Evolutionary conservation across 64 coral and sea anemone species (phyloP).

Genomic region (Montipora cactus): DNA sequence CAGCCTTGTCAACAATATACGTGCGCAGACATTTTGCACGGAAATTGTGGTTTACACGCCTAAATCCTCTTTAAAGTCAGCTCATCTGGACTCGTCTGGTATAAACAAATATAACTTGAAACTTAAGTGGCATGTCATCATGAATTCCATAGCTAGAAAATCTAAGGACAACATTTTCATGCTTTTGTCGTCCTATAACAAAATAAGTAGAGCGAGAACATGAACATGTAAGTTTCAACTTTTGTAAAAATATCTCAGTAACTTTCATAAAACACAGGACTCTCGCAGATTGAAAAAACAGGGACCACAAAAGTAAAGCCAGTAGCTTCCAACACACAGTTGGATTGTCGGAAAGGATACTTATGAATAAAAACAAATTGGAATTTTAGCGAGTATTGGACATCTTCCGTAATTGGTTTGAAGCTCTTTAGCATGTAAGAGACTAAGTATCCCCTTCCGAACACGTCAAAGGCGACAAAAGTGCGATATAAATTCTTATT

Average conservation of each 20-base stretch:
- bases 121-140: neutral
- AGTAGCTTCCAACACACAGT: neutral
- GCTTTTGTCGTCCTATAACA: neutral
- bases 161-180: neutral
- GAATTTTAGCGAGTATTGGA: neutral
- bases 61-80: neutral
- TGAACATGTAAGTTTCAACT: neutral
- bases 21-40: neutral
- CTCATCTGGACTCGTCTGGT: neutral
- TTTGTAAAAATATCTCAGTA: neutral
- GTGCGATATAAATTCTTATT: no score
- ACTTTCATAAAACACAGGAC: neutral
- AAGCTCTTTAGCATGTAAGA: no score
- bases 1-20: neutral
- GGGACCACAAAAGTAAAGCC: neutral
- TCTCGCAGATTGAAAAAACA: neutral
- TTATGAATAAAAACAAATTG: neutral
- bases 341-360: neutral
- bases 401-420: no score
- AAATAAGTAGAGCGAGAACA: neutral
- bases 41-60: conserved; percentile 42
- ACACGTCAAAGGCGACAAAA: no score
- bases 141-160: neutral
- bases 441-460: no score
- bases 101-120: neutral